Base-by-base conservation (phyloP, 2,888 invertebrate species). In the Lydus trimaculatus region DNA sequence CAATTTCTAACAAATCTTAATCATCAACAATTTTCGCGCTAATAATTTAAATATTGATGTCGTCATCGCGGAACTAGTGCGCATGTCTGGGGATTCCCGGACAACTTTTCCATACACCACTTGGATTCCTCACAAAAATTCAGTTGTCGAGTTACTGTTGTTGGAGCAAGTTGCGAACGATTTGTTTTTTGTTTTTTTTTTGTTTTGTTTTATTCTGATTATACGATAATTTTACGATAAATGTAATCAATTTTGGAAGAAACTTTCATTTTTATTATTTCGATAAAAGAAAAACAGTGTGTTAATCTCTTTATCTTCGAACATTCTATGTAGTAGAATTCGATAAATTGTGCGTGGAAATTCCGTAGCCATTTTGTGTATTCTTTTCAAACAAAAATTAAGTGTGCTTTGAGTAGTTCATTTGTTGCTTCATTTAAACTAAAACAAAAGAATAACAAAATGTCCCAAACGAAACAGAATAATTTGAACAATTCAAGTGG, bases 21-120 rank as follows among this genome's bases (percentile, higher is more conserved):
- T 9, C 31, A 28, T 31, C n/a, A 33, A 9, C 15, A 9, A 59
- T 5, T 31, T 28, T 15, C 25, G 20, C 15, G 48, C 52, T 3
- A 31, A 17, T 25, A 33, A 39, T 31, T 23, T 8, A 20, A 31
- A 28, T 6, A 8, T 31, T 63, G 17, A n/a, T 63, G 60, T 0
- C 33, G 63, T 60, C 62, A 65, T 11, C 9, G 20, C n/a, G 17
- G 20, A 33, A 17, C 7, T 23, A 75, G 61, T 78, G 82, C 82
- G 82, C 82, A 82, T 80, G 82, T 77, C 77, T 71, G 76, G 82
- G 82, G 80, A 81, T 78, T 82, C 82, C 82, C 82, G 79, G 78
- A 61, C 56, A 31, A 36, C 72, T 70, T 72, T 71, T 62, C 59
- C 73, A 71, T 64, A 65, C 67, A 61, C 59, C 69, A 69, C 2